A percentile compares a stretch with the other conserved stretches of the same genome.
phyloP scores from a whole-genome alignment of 2,888 invertebrate species.

The Tholera decimalis region DNA sequence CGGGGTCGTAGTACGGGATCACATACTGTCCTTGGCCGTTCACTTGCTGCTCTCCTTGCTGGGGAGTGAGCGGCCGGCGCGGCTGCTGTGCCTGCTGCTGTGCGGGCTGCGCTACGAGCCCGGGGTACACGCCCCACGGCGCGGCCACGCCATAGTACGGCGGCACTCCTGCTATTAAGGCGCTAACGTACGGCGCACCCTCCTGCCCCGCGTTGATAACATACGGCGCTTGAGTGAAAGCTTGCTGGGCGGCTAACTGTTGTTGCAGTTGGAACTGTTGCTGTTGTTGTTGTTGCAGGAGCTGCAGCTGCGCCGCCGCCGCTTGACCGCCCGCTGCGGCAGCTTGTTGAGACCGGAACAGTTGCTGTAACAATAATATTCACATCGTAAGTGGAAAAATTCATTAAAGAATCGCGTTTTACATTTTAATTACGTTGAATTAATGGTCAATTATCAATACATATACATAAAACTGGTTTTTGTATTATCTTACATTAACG shows the following conservation, averaged over 20 bases:
- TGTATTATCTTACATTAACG: background rate
- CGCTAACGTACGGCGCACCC: conserved; percentile 95
- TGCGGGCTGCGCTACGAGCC: conserved; percentile 91
- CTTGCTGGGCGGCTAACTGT: conserved; percentile 94
- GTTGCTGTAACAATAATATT: conserved; percentile 93
- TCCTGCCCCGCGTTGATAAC: conserved; percentile 95
- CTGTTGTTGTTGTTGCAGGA: conserved; percentile 94
- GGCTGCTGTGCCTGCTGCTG: conserved; percentile 94
- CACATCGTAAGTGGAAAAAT: background rate
- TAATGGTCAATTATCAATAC: background rate
- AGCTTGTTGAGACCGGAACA: conserved; percentile 96
- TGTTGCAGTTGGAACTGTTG: conserved; percentile 96
- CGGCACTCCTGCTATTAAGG: conserved; percentile 95
- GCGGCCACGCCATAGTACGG: conserved; percentile 98
- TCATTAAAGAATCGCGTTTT: background rate
- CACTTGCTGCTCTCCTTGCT: conserved; percentile 93
- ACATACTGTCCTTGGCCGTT: conserved; percentile 93
- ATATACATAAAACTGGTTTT: background rate
- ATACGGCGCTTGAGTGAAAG: conserved; percentile 96
- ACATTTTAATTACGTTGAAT: background rate
- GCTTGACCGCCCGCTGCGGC: conserved; percentile 92
- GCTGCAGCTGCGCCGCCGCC: conserved; percentile 93
- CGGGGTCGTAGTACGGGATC: conserved; percentile 93
- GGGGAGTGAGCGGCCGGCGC: conserved; percentile 95
- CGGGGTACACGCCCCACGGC: conserved; percentile 98